A percentile compares a stretch with the other conserved stretches of the same genome.
phyloP scores from a whole-genome alignment of 2,888 invertebrate genomes.

The Habrosyne pyritoides region DNA sequence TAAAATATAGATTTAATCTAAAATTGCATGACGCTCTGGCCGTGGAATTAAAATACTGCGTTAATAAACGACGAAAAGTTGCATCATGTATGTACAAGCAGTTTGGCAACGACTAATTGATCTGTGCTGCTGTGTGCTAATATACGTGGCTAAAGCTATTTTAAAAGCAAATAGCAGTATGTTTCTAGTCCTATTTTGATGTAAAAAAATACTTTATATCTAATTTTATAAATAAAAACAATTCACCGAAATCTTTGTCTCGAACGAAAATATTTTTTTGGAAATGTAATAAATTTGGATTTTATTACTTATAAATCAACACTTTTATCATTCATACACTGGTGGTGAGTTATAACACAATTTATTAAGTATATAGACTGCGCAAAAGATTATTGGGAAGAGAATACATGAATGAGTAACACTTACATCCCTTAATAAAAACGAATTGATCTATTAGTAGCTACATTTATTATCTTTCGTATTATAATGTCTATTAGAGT shows the following conservation, averaged over 20 bases:
- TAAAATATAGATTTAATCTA: too few relatives aligned
- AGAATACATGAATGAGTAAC: too few relatives aligned
- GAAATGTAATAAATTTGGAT: too few relatives aligned
- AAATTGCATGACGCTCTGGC: background rate
- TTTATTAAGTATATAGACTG: background rate
- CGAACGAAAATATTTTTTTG: too few relatives aligned
- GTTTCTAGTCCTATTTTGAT: background rate
- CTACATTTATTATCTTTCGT: conserved; percentile 26
- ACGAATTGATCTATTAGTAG: conserved; percentile 45
- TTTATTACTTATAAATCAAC: too few relatives aligned
- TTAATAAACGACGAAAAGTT: background rate
- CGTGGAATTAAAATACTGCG: background rate
- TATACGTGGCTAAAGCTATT: conserved; percentile 28
- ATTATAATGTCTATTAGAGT: conserved; percentile 34
- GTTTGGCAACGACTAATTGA: background rate
- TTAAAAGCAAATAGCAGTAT: conserved; percentile 31
- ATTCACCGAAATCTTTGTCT: too few relatives aligned
- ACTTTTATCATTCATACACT: too few relatives aligned
- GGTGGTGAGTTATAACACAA: background rate
- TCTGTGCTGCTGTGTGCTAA: conserved; percentile 15
- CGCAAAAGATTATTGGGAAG: background rate
- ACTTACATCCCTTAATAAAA: conserved; percentile 30
- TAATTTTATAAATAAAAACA: too few relatives aligned
- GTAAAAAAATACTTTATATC: too few relatives aligned
- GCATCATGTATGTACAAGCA: background rate